Evolutionary conservation across 64 coral and sea anemone genomes (phyloP).

Genomic region (Catalaphyllia jardinei): DNA sequence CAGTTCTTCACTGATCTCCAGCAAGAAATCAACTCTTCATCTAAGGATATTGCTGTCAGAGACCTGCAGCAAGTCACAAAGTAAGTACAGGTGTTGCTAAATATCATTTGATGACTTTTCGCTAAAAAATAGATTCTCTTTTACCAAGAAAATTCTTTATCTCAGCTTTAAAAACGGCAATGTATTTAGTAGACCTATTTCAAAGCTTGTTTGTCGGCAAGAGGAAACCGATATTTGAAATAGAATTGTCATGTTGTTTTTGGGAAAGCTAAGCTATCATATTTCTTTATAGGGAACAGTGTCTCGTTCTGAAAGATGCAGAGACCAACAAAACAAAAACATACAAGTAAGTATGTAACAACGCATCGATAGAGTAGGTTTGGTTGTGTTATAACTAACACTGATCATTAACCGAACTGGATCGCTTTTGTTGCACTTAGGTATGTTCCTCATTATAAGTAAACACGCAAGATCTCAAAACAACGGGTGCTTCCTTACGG

Average conservation of each 20-base stretch:
- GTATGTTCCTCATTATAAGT: too few species aligned
- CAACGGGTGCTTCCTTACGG: too few species aligned
- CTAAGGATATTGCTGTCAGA: conserved; percentile 50
- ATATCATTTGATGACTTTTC: not conserved
- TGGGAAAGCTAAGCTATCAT: not conserved
- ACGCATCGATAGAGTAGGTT: too few species aligned
- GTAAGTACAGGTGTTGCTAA: conserved; percentile 16
- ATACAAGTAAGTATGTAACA: conserved; percentile 62
- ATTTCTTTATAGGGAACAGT: conserved; percentile 78
- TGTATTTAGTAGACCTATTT: too few species aligned
- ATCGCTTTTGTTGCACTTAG: too few species aligned
- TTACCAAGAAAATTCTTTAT: too few species aligned
- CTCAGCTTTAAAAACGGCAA: too few species aligned
- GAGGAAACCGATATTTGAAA: not conserved
- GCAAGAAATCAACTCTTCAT: conserved; percentile 60
- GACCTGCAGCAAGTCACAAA: conserved; percentile 65
- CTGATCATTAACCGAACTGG: too few species aligned
- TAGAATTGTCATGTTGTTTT: not conserved
- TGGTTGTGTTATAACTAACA: not conserved
- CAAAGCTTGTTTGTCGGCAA: too few species aligned
- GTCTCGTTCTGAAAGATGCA: conserved; percentile 77
- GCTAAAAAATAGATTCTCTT: not conserved
- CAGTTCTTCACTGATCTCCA: conserved; percentile 45
- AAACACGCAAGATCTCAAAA: too few species aligned
- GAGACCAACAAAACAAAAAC: conserved; percentile 94